These are phyloP conservation scores for Operophtera brumata DNA, from an alignment of 2,888 invertebrate genomes.

Conservation along the genomic window DNA sequence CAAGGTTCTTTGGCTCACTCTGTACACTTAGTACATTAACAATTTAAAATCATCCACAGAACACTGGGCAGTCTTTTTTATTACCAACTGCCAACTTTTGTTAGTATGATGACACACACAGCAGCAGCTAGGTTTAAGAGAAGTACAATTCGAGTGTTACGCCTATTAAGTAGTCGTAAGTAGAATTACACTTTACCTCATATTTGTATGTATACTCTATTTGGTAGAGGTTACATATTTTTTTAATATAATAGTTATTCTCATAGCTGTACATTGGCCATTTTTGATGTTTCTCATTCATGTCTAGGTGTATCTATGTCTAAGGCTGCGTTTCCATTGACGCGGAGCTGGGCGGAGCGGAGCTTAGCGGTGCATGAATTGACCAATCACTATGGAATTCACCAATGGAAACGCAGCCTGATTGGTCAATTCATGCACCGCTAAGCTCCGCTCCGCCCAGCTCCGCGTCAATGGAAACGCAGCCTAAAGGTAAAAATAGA, in stretches of 20 bases:
- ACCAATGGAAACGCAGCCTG: too few relatives aligned
- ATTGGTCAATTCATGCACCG: too few relatives aligned
- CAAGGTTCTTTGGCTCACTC: neutral
- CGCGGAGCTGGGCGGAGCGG: too few relatives aligned
- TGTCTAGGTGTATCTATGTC: slow-evolving; percentile 18
- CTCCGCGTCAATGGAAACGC: too few relatives aligned
- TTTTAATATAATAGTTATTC: slow-evolving; percentile 36
- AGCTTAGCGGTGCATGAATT: too few relatives aligned
- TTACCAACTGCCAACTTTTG: slow-evolving; percentile 1
- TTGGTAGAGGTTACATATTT: slow-evolving; percentile 39
- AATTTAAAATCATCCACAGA: slow-evolving; percentile 15
- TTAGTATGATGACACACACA: slow-evolving; percentile 7
- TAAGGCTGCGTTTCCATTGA: too few relatives aligned
- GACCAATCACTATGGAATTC: too few relatives aligned
- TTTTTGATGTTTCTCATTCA: slow-evolving; percentile 27
- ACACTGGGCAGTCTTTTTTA: slow-evolving; percentile 11
- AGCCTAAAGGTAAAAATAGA: slow-evolving; percentile 12
- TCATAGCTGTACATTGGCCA: slow-evolving; percentile 37
- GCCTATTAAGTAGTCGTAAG: slow-evolving; percentile 35
- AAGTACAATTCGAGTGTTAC: slow-evolving; percentile 35
- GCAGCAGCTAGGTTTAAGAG: slow-evolving; percentile 31
- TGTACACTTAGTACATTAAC: slow-evolving; percentile 12
- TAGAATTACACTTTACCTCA: slow-evolving; percentile 32
- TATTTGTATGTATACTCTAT: slow-evolving; percentile 32
- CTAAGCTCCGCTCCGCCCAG: too few relatives aligned